Percentiles rank a stretch among this genome's conserved stretches.
phyloP scores from a whole-genome alignment of 1,140 invertebrate genomes.

The Drosophila sproati region DNA sequence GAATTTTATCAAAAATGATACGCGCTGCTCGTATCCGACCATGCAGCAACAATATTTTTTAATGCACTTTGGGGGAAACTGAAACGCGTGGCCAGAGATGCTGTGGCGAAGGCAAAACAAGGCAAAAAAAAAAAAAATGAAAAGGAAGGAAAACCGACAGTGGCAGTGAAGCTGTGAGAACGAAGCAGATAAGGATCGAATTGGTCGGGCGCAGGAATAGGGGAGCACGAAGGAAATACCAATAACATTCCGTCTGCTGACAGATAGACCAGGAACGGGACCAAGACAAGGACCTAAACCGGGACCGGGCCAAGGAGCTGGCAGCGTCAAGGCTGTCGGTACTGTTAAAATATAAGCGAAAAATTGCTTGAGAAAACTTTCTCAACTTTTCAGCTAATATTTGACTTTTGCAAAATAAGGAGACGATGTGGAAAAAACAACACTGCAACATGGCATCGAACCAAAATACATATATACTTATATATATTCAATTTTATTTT shows the following conservation, averaged over 20 bases:
- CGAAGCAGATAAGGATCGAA: constrained; percentile 73
- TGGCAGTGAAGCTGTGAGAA: constrained; percentile 50
- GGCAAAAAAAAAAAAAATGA: constrained; percentile 2
- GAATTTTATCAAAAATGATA: constrained; percentile 84
- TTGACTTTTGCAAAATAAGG: constrained; percentile 81
- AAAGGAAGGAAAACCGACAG: constrained; percentile 43
- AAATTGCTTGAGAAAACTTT: constrained; percentile 83
- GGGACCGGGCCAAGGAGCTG: constrained; percentile 16
- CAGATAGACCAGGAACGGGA: constrained; percentile 72
- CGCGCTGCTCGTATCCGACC: constrained; percentile 80
- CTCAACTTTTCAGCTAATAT: constrained; percentile 83
- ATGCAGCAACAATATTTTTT: constrained; percentile 84
- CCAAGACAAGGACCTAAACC: constrained; percentile 3
- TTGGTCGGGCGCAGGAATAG: not conserved
- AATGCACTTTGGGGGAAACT: constrained; percentile 82
- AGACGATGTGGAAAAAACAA: constrained; percentile 81
- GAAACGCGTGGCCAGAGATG: constrained; percentile 60
- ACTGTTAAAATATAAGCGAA: constrained; percentile 77
- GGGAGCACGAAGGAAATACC: constrained; percentile 57
- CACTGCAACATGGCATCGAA: constrained; percentile 68
- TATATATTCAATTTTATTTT: constrained; percentile 56
- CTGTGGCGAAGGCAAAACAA: too few species aligned
- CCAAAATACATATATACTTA: constrained; percentile 52
- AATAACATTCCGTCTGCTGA: constrained; percentile 65
- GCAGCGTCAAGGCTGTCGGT: constrained; percentile 38